Base-by-base conservation (phyloP, 2,113 vertebrate genomes). In the Pyxicephalus adspersus region DNA sequence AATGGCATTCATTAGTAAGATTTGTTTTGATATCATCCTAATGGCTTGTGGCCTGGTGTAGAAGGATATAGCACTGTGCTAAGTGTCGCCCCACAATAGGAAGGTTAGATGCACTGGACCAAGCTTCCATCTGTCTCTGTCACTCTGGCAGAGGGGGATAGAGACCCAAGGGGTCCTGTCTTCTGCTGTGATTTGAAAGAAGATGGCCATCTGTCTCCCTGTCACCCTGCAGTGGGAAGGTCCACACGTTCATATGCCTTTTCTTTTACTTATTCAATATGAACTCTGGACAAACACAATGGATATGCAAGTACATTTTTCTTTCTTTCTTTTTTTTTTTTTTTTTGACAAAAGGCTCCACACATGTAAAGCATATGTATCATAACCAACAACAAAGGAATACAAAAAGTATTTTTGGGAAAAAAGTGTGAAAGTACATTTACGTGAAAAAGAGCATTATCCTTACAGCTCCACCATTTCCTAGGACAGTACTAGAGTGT, bases 51-150 rank as follows among this genome's bases (percentile, higher is more conserved):
- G 22, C 15, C 28, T 57, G 29, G 52, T 55, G 29, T 70, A 29
- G 54, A 28, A 58, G 63, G 71, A 45, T 55, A 60, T 58, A 58
- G 61, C 19, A 15, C 25, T 38, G 60, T 65, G 22, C 22, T 58
- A 15, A n/a, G 17, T 57, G 79, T 74, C 51, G 7, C 80, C 80
- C 51, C n/a, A 31, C 19, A 3, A 26, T 64, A 57, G 58, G 20
- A 66, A 34, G 50, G 70, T 26, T 28, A 57, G 71, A 75, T 65
- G 28, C 23, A 45, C 16, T 71, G 51, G 70, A 57, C 79, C 68
- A 55, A 65, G 51, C 61, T 45, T 52, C 80, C 80, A 82, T 82
- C 80, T 82, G 80, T 82, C 80, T 82, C 71, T 82, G 80, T 82
- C 80, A 75, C 70, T 75, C 80, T 58, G n/a, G 31, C 52, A 64